Evolutionary conservation across 2,888 invertebrate species (phyloP).

Genomic region (Tipula lateralis): DNA sequence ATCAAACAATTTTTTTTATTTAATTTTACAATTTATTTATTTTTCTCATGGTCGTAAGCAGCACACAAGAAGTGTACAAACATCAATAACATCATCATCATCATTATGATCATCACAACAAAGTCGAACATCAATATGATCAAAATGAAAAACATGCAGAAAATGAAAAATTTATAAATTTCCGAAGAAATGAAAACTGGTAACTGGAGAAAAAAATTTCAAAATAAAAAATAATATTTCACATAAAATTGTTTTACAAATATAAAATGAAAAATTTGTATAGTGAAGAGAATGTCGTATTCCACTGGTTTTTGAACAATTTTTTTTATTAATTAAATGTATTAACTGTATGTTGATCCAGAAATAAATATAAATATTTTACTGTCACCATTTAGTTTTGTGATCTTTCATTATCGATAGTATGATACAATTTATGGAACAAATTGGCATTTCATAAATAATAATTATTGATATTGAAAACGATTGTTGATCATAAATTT

Average conservation of each 20-base stretch:
- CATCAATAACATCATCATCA: not conserved
- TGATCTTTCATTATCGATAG: not conserved
- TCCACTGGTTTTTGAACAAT: not conserved
- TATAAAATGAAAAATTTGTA: not conserved
- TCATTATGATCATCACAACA: not conserved
- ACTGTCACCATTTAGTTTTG: not conserved
- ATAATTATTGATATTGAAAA: not conserved
- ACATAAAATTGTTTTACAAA: not conserved
- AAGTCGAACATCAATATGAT: not conserved
- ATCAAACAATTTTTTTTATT: not conserved
- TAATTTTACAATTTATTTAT: not conserved
- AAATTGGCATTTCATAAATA: not conserved
- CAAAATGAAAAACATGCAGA: not conserved
- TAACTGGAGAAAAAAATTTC: not conserved
- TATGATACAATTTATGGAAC: not conserved
- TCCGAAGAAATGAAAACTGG: slow-evolving; percentile 19
- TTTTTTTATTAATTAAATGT: not conserved
- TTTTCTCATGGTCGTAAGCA: not conserved
- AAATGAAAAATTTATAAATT: not conserved
- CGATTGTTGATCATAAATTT: not conserved
- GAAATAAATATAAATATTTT: not conserved
- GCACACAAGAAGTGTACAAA: not conserved
- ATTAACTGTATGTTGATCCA: slow-evolving; percentile 4
- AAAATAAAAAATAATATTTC: slow-evolving; percentile 6
- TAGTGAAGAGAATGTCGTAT: slow-evolving; percentile 24